phyloP scores from a whole-genome alignment of 2,797 vertebrate genomes.

The Aphelocoma californica region DNA sequence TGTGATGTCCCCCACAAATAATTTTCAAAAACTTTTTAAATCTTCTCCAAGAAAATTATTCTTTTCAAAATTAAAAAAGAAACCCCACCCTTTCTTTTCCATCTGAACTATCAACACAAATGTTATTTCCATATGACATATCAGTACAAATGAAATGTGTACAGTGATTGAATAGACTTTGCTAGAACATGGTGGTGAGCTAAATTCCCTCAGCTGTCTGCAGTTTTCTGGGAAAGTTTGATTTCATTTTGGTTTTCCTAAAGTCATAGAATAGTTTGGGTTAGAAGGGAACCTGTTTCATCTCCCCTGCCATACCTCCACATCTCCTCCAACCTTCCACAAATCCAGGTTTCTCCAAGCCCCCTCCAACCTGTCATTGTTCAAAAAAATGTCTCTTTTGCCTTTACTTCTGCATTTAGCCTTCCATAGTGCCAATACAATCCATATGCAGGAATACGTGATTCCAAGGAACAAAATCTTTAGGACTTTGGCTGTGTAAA shows the following conservation, averaged over 20 bases:
- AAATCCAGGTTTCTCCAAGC: not conserved
- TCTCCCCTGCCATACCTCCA: too few species aligned
- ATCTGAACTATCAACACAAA: not conserved
- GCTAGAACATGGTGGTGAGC: not conserved
- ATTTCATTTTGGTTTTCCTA: not conserved
- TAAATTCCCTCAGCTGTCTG: not conserved
- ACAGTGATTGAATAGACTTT: not conserved
- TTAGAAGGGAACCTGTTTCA: not conserved
- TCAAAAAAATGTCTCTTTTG: not conserved
- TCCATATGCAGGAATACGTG: accelerated
- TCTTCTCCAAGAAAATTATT: not conserved
- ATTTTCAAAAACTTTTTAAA: not conserved
- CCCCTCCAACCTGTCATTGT: not conserved
- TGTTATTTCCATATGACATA: not conserved
- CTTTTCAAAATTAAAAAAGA: not conserved
- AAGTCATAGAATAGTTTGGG: not conserved
- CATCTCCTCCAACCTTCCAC: too few species aligned
- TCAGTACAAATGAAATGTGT: not conserved
- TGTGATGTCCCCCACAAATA: not conserved
- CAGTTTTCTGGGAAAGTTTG: not conserved
- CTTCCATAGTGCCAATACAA: not conserved
- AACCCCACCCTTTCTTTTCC: accelerated
- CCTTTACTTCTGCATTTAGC: not conserved
- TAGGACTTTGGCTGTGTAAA: not conserved
- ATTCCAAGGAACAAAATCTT: not conserved